Evolutionary conservation across 1,140 invertebrate species (phyloP).

Genomic region (Drosophila sturtevanti): DNA sequence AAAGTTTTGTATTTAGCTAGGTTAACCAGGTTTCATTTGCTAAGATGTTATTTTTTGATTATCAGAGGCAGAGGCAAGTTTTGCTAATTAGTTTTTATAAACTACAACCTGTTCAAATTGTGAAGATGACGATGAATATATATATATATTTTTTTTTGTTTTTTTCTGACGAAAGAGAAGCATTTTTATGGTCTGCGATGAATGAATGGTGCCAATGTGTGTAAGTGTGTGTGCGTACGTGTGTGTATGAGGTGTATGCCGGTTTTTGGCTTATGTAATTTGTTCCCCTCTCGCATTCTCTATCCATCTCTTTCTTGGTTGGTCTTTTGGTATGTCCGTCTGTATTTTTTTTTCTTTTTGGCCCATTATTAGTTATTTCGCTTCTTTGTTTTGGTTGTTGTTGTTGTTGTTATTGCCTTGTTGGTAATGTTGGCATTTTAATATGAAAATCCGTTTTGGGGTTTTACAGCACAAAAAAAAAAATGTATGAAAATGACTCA

Average conservation of each 20-base stretch:
- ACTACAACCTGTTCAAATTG: conserved; percentile 4
- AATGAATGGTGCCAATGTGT: not conserved
- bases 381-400: conserved; percentile 26
- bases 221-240: not conserved
- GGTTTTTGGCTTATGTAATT: conserved; percentile 38
- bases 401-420: conserved; percentile 63
- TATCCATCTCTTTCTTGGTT: not conserved
- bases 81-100: conserved; percentile 10
- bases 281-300: not conserved
- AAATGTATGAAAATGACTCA: conserved; percentile 41
- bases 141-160: no score
- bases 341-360: conserved; percentile 53
- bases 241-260: conserved; percentile 21
- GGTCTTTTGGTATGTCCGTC: conserved; percentile 20
- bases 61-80: conserved; percentile 6
- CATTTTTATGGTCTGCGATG: conserved; percentile 6
- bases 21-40: not conserved
- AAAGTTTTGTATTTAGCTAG: not conserved
- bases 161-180: conserved; percentile 7
- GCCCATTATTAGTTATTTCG: conserved; percentile 41
- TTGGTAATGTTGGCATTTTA: conserved; percentile 63
- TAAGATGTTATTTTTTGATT: conserved; percentile 4
- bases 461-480: not conserved
- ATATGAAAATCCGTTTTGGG: conserved; percentile 55
- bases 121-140: conserved; percentile 2